Evolutionary conservation across 2,888 invertebrate genomes (phyloP), one percentile per base, ranked within the genome.

Genomic region (Resseliella maxima): DNA sequence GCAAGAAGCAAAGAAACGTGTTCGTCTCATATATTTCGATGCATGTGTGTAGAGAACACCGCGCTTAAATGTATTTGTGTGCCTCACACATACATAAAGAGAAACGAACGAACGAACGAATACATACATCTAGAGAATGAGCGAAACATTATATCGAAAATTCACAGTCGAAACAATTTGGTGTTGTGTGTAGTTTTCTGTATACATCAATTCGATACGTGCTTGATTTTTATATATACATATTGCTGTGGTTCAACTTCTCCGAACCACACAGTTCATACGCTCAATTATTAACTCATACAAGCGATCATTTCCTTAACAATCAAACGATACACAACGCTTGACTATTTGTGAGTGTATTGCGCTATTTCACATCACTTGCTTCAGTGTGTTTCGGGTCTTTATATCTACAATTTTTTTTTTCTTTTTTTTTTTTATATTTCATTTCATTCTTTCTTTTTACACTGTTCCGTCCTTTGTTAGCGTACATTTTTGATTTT

Each of bases 1-100:
- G 86, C 86, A 45, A 85, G 45, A 27, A 85, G 72, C 15, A 72
- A 72, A 72, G 72, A 72, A 72, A 72, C 72, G 72, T 72, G 72
- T 72, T 72, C 72, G 72, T 31, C 72, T 27, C 72, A 31, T 31
- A 15, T 24, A 6, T n/a, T 24, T 72, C 2, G 72, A 31, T 72
- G 72, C 72, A 72, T 72, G 72, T 72, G 31, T 72, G 31, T 5
- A 59, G 59, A 2, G 59, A 59, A 18, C 27, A 27, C 59, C 72
- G 21, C 41, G 21, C 24, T 10, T 41, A 18, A 81, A 36, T 81
- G 38, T 81, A 36, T 81, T 81, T 36, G 38, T 81, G 5, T 35
- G n/a, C 38, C 38, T n/a, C 35, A 35, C 18, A 3, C 35, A 27
- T 15, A 59, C 21, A 59, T 24, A 21, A n/a, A n/a, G n/a, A n/a